Conservation (phyloP, 1,140 invertebrate species). For the Caenorhabditis briggsae region DNA sequence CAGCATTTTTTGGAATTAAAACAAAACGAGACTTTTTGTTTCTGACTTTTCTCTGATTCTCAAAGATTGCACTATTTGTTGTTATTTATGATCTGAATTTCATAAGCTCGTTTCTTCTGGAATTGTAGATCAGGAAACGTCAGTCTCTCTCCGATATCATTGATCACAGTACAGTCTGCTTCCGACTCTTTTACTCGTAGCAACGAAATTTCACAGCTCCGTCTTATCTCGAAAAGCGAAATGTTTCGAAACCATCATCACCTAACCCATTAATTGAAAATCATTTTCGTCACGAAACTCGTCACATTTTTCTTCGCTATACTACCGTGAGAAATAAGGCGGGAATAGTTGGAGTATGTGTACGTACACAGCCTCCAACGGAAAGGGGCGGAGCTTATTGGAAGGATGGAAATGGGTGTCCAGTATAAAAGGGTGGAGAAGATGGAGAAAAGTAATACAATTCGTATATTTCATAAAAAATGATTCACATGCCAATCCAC, state of each 20-base stretch:
- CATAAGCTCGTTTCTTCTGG: not conserved
- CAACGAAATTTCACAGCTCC: not conserved
- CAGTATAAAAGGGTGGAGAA: not conserved
- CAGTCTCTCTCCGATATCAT: not conserved
- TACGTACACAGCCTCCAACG: constrained; percentile 8
- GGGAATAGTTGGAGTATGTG: not conserved
- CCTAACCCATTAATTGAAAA: not conserved
- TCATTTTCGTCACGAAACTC: constrained; percentile 11
- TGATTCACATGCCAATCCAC: constrained; percentile 47
- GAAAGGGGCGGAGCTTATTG: not conserved
- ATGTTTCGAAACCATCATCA: constrained; percentile 26
- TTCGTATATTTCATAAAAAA: not conserved
- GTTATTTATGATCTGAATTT: not conserved
- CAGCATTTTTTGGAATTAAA: not conserved
- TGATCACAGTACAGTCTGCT: constrained; percentile 28
- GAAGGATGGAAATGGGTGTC: constrained; percentile 7
- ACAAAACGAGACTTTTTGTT: not conserved
- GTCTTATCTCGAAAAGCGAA: not conserved
- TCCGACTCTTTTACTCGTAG: not conserved
- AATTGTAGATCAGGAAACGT: constrained; percentile 7
- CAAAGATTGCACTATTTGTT: constrained; percentile 16
- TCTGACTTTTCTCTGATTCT: constrained; percentile 29
- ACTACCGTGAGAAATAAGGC: constrained; percentile 33
- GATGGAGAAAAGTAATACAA: not conserved
- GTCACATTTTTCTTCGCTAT: constrained; percentile 1